Evolutionary conservation across 1,140 invertebrate genomes (phyloP), one percentile per base, ranked within the genome.

Genomic region (Drosophila mojavensis): DNA sequence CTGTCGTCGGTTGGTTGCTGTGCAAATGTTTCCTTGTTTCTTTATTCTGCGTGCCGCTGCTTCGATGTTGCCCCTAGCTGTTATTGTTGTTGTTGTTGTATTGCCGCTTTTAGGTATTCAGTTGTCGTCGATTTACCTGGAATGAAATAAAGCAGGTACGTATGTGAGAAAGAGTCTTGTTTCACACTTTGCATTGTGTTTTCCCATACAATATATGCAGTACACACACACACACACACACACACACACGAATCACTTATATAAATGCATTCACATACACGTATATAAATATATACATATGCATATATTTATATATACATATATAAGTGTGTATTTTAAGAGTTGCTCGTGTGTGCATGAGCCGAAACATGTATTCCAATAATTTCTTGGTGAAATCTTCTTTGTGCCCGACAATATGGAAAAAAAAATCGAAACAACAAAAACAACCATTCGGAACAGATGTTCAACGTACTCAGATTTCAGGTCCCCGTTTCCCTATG

Each of bases 21-120:
- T 84, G 84, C 84, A 89, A 89, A 89, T 89, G 84, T 89, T 89
- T 89, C 84, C 84, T 89, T 89, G 84, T 89, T 84, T 89, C 84
- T 89, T 89, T 89, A 89, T 90, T 90, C 84, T 89, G 75, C 75
- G 78, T 81, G 70, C 78, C 72, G 78, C 65, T 68, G 75, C 66
- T 83, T 60, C 70, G 75, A 59, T 68, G 69, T 63, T 69, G 78
- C 41, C 62, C 41, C 45, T 72, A 63, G 48, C 56, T 72, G 69
- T 53, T 69, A n/a, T n/a, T 64, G 39, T 36, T 62, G 70, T 41
- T 64, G 59, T 41, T 66, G 60, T 63, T 64, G 39, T 48, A 48
- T 67, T 72, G 54, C 48, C 77, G 74, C 77, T 81, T 82, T 89
- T 89, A 80, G 84, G 84, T 88, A 88, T 88, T 88, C 84, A 75